Conservation (phyloP, 1,140 invertebrate genomes). For the Vanessa tameamea region DNA sequence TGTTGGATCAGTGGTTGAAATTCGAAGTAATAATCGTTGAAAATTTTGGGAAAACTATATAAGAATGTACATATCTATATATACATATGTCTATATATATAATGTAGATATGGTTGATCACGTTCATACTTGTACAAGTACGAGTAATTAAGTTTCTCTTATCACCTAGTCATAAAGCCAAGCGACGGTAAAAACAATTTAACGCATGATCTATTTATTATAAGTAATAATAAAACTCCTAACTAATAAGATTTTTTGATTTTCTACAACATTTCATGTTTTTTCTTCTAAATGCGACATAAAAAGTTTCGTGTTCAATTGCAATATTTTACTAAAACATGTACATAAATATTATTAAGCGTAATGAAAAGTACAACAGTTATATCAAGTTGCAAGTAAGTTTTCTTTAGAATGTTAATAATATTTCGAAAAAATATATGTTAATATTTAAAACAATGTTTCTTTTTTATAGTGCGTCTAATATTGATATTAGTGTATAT, state of each 20-base stretch:
- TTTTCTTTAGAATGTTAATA: no score
- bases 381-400: constrained; percentile 47
- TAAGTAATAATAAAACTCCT: constrained; percentile 2
- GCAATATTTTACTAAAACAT: not conserved
- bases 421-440: no score
- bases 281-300: constrained; percentile 1
- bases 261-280: not conserved
- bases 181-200: constrained; percentile 60
- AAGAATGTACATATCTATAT: no score
- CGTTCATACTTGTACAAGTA: no score
- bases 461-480: constrained; percentile 48
- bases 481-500: constrained; percentile 35
- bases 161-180: constrained; percentile 46
- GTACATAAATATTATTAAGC: constrained; percentile 13
- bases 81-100: no score
- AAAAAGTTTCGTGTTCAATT: not conserved
- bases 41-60: no score
- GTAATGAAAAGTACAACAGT: constrained; percentile 32
- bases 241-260: not conserved
- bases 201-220: constrained; percentile 43
- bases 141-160: not conserved
- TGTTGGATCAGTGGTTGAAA: no score
- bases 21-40: no score
- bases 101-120: no score
- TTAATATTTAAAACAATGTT: not conserved